Conservation (phyloP, 2,888 invertebrate species). For the Gibbula magus region DNA sequence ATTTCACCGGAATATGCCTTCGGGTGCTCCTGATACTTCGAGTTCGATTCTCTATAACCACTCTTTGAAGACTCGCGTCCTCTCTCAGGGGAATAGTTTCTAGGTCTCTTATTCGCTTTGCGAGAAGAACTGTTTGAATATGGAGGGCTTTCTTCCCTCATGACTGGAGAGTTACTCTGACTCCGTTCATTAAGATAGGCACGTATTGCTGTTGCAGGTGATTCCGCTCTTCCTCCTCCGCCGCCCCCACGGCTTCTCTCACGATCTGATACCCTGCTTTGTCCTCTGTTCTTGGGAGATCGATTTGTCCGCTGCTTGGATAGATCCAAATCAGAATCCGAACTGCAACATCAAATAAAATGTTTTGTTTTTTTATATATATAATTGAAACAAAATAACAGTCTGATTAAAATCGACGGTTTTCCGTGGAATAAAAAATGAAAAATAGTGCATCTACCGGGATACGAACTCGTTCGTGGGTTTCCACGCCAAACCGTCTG, state of each 20-base stretch:
- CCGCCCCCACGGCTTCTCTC: not conserved
- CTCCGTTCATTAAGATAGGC: slow-evolving; percentile 57
- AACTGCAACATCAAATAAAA: not conserved
- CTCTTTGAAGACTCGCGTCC: not conserved
- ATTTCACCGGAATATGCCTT: slow-evolving; percentile 52
- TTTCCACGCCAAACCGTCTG: too few species aligned
- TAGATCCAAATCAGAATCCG: not conserved
- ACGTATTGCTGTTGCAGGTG: slow-evolving; percentile 51
- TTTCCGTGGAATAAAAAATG: too few species aligned
- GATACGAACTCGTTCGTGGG: too few species aligned
- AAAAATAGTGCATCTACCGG: too few species aligned
- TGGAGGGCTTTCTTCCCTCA: slow-evolving; percentile 53
- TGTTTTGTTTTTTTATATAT: not conserved
- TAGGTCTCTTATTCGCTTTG: slow-evolving; percentile 54
- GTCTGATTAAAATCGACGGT: too few species aligned
- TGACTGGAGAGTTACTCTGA: slow-evolving; percentile 62
- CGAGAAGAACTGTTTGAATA: slow-evolving; percentile 47
- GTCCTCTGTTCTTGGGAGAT: slow-evolving; percentile 14
- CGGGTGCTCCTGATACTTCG: slow-evolving; percentile 30
- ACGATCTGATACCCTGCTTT: slow-evolving; percentile 30
- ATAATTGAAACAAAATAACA: too few species aligned
- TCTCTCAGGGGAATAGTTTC: slow-evolving; percentile 35
- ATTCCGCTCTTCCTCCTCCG: slow-evolving; percentile 28
- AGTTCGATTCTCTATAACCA: not conserved
- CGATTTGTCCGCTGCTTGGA: not conserved